These are phyloP conservation scores for Forbesichthys papilliferus DNA, from an alignment of 2,113 vertebrate genomes.

Conservation along the genomic window DNA sequence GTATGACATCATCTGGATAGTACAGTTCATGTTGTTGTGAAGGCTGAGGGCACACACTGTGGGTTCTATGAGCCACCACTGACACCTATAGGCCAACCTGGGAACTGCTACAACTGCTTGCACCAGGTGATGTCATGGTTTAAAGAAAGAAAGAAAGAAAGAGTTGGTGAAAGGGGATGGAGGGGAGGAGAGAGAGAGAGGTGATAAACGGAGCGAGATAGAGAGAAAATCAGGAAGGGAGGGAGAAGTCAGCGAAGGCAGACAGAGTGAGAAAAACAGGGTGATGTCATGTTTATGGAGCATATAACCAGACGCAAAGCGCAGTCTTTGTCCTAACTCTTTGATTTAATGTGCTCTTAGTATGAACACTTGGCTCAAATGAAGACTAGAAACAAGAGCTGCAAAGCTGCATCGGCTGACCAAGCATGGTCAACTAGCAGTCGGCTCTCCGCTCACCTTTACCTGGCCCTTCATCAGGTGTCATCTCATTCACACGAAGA, in stretches of 20 bases:
- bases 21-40: slow-evolving; percentile 8
- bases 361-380: not conserved
- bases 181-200: slow-evolving; percentile 19
- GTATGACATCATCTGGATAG: slow-evolving; percentile 72
- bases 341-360: slow-evolving; percentile 18
- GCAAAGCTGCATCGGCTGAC: not conserved
- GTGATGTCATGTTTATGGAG: slow-evolving; percentile 63
- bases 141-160: slow-evolving; percentile 48
- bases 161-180: slow-evolving; percentile 33
- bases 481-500: too few relatives aligned
- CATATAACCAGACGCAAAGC: slow-evolving; percentile 5
- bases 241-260: slow-evolving; percentile 8
- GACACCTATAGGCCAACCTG: slow-evolving; percentile 58
- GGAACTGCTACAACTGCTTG: slow-evolving; percentile 51
- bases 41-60: slow-evolving; percentile 8
- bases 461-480: not conserved
- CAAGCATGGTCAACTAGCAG: not conserved
- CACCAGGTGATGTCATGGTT: slow-evolving; percentile 65
- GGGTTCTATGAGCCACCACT: slow-evolving; percentile 49
- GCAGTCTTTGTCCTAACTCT: slow-evolving; percentile 48
- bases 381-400: not conserved
- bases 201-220: slow-evolving; percentile 9
- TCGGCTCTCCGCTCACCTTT: not conserved
- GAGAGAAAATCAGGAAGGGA: slow-evolving; percentile 31
- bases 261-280: slow-evolving; percentile 8